phyloP scores from a whole-genome alignment of 2,113 vertebrate species.

The Merops nubicus region DNA sequence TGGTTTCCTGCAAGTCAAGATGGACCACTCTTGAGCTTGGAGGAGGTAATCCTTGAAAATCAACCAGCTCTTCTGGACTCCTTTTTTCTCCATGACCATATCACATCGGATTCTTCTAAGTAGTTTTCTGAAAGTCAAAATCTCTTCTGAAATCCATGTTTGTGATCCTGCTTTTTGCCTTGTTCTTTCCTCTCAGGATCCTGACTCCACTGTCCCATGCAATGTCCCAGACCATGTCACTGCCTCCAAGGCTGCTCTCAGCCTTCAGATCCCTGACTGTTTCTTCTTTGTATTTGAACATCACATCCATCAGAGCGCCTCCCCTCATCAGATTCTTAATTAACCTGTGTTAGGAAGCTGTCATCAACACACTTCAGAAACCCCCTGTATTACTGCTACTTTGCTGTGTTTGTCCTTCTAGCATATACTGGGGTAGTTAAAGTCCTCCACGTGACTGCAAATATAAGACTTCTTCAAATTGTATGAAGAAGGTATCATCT shows the following conservation, averaged over 20 bases:
- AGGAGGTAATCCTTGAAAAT: neutral
- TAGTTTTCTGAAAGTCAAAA: neutral
- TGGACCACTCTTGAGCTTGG: neutral
- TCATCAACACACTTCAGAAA: neutral
- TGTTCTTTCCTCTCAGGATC: neutral
- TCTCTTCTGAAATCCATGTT: accelerated
- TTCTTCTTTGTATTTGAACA: neutral
- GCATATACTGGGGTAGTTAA: neutral
- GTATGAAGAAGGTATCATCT: neutral
- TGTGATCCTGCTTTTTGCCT: neutral
- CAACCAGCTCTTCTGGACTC: neutral
- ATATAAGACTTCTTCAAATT: accelerated
- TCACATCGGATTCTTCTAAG: neutral
- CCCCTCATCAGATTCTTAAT: neutral
- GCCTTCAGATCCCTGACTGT: neutral
- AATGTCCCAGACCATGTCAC: neutral
- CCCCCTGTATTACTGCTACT: neutral
- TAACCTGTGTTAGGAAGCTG: neutral
- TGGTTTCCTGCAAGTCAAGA: neutral
- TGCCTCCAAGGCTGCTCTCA: neutral
- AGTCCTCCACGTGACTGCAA: neutral
- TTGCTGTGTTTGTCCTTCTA: neutral
- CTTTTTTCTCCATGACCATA: neutral
- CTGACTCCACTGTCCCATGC: neutral
- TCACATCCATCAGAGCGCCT: neutral